Conservation (phyloP, 2,797 vertebrate species). For the Tapera naevia region DNA sequence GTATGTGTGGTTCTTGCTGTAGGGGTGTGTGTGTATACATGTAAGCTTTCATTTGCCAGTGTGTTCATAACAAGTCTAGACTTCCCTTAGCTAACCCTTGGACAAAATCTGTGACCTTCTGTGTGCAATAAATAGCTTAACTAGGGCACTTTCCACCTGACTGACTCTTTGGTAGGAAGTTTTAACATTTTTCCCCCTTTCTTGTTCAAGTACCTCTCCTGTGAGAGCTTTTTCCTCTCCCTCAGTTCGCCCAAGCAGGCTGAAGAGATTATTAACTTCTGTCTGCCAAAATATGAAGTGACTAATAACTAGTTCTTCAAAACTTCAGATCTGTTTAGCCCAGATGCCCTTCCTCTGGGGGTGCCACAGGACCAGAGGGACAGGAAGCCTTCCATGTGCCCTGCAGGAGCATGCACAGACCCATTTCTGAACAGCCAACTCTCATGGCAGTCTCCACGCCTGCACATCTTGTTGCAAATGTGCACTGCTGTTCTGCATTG, state of each 20-base stretch:
- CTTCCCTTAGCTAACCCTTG: not conserved
- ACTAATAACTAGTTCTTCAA: not conserved
- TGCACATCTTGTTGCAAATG: fast-evolving
- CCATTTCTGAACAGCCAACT: not conserved
- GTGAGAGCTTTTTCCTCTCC: not conserved
- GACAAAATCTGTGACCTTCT: not conserved
- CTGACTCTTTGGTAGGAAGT: not conserved
- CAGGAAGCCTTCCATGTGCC: not conserved
- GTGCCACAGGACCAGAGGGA: not conserved
- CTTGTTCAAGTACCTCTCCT: not conserved
- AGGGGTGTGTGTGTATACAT: not conserved
- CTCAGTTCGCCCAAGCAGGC: not conserved
- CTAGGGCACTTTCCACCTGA: not conserved
- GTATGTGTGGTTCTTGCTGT: not conserved
- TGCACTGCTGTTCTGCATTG: not conserved
- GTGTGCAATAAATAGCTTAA: not conserved
- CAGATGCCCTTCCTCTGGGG: not conserved
- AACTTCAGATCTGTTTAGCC: not conserved
- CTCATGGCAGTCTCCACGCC: fast-evolving
- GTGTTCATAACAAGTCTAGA: not conserved
- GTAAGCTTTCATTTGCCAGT: not conserved
- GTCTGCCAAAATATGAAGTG: not conserved
- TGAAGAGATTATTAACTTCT: not conserved
- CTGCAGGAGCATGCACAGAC: too few species aligned
- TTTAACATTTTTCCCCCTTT: not conserved